Percentiles rank a stretch among this genome's conserved stretches.
These are phyloP conservation scores for Mellivora capensis DNA, from an alignment of 2,113 vertebrate genomes.

Conservation along the genomic window DNA sequence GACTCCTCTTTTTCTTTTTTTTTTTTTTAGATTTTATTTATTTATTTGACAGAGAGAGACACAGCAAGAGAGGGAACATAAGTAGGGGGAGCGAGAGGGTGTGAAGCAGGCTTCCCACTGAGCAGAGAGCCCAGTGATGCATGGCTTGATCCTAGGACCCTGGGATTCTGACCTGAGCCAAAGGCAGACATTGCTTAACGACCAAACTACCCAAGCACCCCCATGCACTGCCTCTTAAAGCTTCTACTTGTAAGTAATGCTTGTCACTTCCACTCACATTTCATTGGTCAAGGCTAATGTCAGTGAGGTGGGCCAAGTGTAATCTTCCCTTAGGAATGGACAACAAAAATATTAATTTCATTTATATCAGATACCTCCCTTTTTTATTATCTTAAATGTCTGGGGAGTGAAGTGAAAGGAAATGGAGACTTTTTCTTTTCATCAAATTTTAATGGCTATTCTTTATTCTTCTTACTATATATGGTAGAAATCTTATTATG, in stretches of 20 bases:
- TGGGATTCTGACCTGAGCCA: too few species aligned
- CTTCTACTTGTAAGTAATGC: background rate
- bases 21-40: too few species aligned
- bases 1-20: too few species aligned
- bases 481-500: background rate
- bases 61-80: too few species aligned
- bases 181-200: too few species aligned
- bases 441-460: background rate
- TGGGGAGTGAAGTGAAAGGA: background rate
- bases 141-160: too few species aligned
- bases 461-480: background rate
- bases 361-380: background rate
- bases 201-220: too few species aligned
- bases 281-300: background rate
- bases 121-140: too few species aligned
- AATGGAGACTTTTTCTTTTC: background rate
- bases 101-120: too few species aligned
- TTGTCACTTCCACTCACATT: background rate
- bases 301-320: background rate
- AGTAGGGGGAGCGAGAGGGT: too few species aligned
- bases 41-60: too few species aligned
- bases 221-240: background rate
- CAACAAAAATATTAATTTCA: background rate
- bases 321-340: background rate
- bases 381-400: background rate